Evolutionary conservation across 2,888 invertebrate species (phyloP), one percentile per base, ranked within the genome.

Genomic region (Cosmia trapezina): DNA sequence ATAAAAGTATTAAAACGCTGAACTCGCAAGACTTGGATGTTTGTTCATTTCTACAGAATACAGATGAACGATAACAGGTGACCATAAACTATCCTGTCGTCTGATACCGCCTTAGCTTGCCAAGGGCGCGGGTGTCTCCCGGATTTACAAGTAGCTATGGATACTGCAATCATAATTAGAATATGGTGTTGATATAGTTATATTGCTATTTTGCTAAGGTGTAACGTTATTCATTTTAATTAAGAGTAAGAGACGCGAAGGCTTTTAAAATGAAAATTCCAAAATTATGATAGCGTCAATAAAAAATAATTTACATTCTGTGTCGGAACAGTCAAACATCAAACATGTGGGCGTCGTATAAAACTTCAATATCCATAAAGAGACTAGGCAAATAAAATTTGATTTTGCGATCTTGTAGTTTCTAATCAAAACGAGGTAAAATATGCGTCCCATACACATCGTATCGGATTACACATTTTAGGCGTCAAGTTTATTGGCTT

Each of bases 1-100:
- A 45, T 69, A 73, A 70, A 57, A 81, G 57, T 47, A 11, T 76
- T 70, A 53, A 56, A 71, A 69, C 86, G 75, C 84, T 77, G 59
- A 61, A 49, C 63, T 79, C 70, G 51, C 64, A 68, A 84, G 70
- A 83, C 84, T 78, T 80, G 79, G 70, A 73, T 83, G 83, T 78
- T 76, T 74, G 70, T 77, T 79, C 60, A 68, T 67, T 81, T 78
- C 78, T 67, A 81, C 75, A 89, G 90, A 90, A 91, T 89, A 89
- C 86, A 91, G 94, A 95, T 94, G 91, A 86, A 88, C 89, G 94
- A 95, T 95, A 94, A 89, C 83, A 87, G 79, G 83, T 81, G 86
- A 86, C 92, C 91, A 94, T 94, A 94, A 94, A 94, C 87, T 88
- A 92, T 88, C 87, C 90, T 93, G 93, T 93, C 93, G 89, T 90